phyloP scores from a whole-genome alignment of 1,140 invertebrate genomes.

The Pseudomyrmex cubaensis region DNA sequence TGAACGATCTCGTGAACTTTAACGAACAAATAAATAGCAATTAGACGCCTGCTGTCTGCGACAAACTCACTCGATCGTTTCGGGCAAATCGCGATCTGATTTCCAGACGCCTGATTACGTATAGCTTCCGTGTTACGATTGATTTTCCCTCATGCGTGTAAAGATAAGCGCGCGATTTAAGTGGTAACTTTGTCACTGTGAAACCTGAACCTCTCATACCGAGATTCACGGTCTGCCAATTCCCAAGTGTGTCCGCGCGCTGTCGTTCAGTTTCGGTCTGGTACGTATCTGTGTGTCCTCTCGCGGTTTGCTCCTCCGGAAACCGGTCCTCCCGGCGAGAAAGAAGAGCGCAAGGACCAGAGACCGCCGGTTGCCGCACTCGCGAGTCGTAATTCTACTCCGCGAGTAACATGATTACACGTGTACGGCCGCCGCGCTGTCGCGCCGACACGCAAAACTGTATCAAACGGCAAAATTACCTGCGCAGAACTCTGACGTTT shows the following conservation, averaged over 20 bases:
- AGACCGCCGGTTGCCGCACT: slow-evolving; percentile 38
- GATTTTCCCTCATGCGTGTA: no score
- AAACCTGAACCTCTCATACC: slow-evolving; percentile 44
- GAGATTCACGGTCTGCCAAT: slow-evolving; percentile 52
- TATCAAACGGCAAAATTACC: slow-evolving; percentile 22
- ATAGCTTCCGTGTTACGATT: no score
- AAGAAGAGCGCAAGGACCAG: slow-evolving; percentile 45
- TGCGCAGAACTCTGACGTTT: neutral
- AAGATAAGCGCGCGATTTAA: neutral
- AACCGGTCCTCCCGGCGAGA: slow-evolving; percentile 55
- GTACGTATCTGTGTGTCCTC: slow-evolving; percentile 43
- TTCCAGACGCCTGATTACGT: neutral
- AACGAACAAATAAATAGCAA: neutral
- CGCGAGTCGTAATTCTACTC: slow-evolving; percentile 68
- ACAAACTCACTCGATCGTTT: neutral
- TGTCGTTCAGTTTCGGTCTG: slow-evolving; percentile 67
- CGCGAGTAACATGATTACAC: slow-evolving; percentile 65
- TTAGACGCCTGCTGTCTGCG: neutral
- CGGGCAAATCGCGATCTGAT: neutral
- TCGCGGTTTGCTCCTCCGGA: slow-evolving; percentile 50
- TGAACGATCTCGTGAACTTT: neutral
- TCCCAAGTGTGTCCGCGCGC: slow-evolving; percentile 15
- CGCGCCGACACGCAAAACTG: slow-evolving; percentile 6
- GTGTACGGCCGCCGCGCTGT: neutral
- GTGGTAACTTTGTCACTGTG: slow-evolving; percentile 1